A percentile compares a stretch with the other conserved stretches of the same genome.
Conservation (phyloP, 2,113 vertebrate genomes). For the Engraulis encrasicolus region DNA sequence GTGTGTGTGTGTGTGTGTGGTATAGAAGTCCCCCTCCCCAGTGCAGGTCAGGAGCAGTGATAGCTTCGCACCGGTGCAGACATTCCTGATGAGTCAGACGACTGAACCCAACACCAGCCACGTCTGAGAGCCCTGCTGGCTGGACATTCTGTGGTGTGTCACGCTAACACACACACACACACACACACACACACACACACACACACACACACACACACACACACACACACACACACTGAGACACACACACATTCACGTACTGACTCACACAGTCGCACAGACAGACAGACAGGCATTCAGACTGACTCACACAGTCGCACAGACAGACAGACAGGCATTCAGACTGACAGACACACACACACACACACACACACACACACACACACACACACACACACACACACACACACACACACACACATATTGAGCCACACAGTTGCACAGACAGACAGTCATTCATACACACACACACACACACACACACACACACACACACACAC, state of each 20-base stretch:
- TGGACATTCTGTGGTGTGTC: not conserved
- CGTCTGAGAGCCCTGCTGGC: slow-evolving; percentile 28
- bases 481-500: no score
- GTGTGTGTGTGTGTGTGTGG: slow-evolving; percentile 33
- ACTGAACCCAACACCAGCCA: slow-evolving; percentile 35
- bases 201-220: not conserved
- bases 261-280: not conserved
- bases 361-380: no score
- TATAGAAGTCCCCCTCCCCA: not conserved
- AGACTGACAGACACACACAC: no score
- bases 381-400: no score
- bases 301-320: not conserved
- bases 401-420: no score
- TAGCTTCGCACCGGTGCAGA: slow-evolving; percentile 17
- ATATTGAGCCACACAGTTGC: no score
- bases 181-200: not conserved
- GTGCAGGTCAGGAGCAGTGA: slow-evolving; percentile 5
- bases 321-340: no score
- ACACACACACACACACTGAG: not conserved
- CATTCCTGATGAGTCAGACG: slow-evolving; percentile 34
- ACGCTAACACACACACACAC: not conserved
- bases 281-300: not conserved
- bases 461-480: not conserved
- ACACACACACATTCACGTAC: no score
- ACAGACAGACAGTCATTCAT: no score